These are phyloP conservation scores for Uropsilus gracilis DNA, from an alignment of 2,113 vertebrate species.

Conservation along the genomic window DNA sequence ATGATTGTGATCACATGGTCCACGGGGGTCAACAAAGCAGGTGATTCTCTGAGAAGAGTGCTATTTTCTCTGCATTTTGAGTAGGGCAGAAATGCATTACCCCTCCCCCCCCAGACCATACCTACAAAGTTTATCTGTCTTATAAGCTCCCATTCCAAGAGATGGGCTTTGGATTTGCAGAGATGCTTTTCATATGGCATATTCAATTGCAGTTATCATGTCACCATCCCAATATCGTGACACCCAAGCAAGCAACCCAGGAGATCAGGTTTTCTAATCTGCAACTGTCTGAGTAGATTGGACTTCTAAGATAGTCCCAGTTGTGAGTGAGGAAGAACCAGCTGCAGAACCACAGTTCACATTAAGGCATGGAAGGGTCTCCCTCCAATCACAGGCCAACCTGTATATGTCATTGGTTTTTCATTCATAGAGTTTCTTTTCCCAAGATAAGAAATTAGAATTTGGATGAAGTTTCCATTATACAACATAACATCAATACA, in stretches of 20 bases:
- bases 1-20: background rate
- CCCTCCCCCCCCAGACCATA: background rate
- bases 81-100: background rate
- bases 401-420: background rate
- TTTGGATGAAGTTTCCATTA: background rate
- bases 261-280: background rate
- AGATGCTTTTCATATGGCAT: background rate
- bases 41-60: background rate
- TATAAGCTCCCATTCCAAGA: background rate
- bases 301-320: background rate
- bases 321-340: background rate
- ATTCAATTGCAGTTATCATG: background rate
- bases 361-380: background rate
- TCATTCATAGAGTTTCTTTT: background rate
- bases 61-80: background rate
- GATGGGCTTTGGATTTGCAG: background rate
- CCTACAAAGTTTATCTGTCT: background rate
- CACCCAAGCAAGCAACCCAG: background rate
- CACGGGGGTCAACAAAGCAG: background rate
- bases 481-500: background rate
- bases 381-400: background rate
- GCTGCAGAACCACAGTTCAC: fast-evolving
- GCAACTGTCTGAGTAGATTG: background rate
- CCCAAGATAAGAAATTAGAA: background rate
- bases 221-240: background rate